phyloP scores from a whole-genome alignment of 2,888 invertebrate species.

The Parapristionchus giblindavisi region DNA sequence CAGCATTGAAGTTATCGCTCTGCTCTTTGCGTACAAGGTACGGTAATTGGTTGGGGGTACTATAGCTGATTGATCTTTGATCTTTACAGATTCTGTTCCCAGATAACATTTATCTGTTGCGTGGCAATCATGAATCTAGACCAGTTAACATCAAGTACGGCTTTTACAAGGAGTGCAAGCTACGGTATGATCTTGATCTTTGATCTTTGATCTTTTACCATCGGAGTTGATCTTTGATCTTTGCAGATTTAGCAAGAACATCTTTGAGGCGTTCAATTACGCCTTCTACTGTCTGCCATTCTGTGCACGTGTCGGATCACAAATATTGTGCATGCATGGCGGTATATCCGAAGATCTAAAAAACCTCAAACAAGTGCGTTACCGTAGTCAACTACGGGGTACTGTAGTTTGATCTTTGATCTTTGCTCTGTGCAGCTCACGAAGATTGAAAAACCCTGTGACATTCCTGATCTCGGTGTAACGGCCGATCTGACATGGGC shows the following conservation, averaged over 20 bases:
- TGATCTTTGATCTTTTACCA: neutral
- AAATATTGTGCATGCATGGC: slow-evolving; percentile 81
- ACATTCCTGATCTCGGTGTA: slow-evolving; percentile 74
- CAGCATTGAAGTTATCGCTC: slow-evolving; percentile 75
- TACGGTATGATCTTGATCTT: slow-evolving; percentile 7
- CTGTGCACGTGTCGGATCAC: slow-evolving; percentile 89
- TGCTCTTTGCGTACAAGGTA: slow-evolving; percentile 89
- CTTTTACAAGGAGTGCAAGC: slow-evolving; percentile 48
- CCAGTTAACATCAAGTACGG: slow-evolving; percentile 74
- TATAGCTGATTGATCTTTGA: neutral
- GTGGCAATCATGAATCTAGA: slow-evolving; percentile 97
- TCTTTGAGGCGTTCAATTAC: slow-evolving; percentile 61
- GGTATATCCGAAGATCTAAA: slow-evolving; percentile 73
- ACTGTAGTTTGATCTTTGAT: neutral
- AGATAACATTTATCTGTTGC: slow-evolving; percentile 85
- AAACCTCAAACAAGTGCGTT: slow-evolving; percentile 53
- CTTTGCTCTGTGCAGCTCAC: slow-evolving; percentile 71
- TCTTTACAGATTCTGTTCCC: slow-evolving; percentile 75
- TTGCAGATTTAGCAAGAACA: slow-evolving; percentile 47
- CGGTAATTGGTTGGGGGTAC: slow-evolving; percentile 66
- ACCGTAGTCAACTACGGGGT: neutral
- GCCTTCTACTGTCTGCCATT: slow-evolving; percentile 95
- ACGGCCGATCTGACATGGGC: slow-evolving; percentile 73
- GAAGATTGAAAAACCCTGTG: slow-evolving; percentile 75
- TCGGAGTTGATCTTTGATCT: neutral